Percentiles rank a stretch among this genome's conserved stretches.
Evolutionary conservation across 2,888 invertebrate genomes (phyloP).

Genomic region (Caenorhabditis zanzibari): DNA sequence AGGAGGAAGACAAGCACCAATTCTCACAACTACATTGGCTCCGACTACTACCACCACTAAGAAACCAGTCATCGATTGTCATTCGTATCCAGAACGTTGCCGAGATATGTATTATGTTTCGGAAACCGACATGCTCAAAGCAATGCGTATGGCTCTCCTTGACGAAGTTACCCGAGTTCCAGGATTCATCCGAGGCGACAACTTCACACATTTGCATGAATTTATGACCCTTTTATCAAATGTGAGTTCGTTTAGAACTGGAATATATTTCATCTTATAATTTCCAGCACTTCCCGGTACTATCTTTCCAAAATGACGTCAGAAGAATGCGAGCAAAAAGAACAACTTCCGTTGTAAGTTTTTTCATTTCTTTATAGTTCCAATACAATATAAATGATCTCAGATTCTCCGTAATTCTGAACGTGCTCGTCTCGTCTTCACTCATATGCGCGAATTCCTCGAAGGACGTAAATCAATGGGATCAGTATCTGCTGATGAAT

Average conservation of each 20-base stretch:
- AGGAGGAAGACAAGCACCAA: constrained; percentile 46
- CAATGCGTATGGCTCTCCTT: constrained; percentile 80
- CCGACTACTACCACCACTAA: constrained; percentile 74
- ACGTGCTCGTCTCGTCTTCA: constrained; percentile 80
- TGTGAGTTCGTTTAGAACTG: constrained; percentile 65
- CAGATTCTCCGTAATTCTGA: constrained; percentile 80
- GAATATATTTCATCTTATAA: background rate
- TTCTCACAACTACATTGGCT: constrained; percentile 70
- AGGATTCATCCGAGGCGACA: constrained; percentile 76
- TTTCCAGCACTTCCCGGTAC: constrained; percentile 82
- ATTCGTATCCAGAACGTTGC: constrained; percentile 79
- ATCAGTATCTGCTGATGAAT: constrained; percentile 76
- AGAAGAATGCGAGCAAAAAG: constrained; percentile 69
- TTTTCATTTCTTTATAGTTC: background rate
- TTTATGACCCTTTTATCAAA: constrained; percentile 81
- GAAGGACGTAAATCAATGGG: constrained; percentile 74
- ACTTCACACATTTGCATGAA: constrained; percentile 80
- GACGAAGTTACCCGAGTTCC: constrained; percentile 79
- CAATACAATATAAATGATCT: constrained; percentile 6
- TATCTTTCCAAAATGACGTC: constrained; percentile 78
- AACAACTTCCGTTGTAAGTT: constrained; percentile 74
- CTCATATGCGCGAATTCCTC: constrained; percentile 78
- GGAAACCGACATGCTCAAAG: constrained; percentile 83
- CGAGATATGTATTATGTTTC: constrained; percentile 81
- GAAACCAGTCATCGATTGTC: constrained; percentile 78